These are phyloP conservation scores for Karalla daura DNA, from an alignment of 2,797 vertebrate species.

Conservation along the genomic window DNA sequence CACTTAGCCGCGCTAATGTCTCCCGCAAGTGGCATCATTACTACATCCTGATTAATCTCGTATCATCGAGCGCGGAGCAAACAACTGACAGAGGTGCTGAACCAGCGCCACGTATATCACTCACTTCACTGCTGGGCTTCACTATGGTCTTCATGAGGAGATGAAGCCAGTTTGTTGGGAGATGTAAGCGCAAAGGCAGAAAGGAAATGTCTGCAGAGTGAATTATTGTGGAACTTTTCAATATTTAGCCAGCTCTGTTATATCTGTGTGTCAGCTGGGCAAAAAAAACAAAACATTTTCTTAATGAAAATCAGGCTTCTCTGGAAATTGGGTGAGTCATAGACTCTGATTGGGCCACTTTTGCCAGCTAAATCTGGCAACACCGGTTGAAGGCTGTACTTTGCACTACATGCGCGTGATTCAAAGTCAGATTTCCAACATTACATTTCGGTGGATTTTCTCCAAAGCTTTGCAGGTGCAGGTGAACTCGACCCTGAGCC, in stretches of 20 bases:
- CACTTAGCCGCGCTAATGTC: constrained; percentile 16
- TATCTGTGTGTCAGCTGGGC: background rate
- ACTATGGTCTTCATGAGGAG: constrained; percentile 3
- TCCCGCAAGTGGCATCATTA: constrained; percentile 17
- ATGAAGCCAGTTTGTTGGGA: background rate
- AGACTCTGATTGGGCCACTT: background rate
- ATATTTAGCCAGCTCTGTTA: no score
- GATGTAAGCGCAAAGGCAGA: no score
- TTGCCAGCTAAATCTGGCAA: background rate
- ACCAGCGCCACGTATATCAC: background rate
- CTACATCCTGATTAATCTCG: constrained; percentile 23
- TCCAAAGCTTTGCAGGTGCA: background rate
- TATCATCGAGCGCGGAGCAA: constrained; percentile 8
- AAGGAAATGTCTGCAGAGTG: no score
- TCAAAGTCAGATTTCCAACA: background rate
- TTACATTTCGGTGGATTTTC: background rate
- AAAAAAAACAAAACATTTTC: background rate
- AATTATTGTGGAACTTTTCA: background rate
- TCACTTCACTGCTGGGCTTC: background rate
- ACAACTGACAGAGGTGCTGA: background rate
- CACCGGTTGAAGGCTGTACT: background rate
- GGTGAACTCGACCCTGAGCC: background rate
- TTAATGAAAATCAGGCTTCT: no score
- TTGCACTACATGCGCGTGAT: background rate
- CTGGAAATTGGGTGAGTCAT: background rate